A percentile compares a stretch with the other conserved stretches of the same genome.
phyloP scores from a whole-genome alignment of 2,888 invertebrate genomes.

The Drosophila histrio region DNA sequence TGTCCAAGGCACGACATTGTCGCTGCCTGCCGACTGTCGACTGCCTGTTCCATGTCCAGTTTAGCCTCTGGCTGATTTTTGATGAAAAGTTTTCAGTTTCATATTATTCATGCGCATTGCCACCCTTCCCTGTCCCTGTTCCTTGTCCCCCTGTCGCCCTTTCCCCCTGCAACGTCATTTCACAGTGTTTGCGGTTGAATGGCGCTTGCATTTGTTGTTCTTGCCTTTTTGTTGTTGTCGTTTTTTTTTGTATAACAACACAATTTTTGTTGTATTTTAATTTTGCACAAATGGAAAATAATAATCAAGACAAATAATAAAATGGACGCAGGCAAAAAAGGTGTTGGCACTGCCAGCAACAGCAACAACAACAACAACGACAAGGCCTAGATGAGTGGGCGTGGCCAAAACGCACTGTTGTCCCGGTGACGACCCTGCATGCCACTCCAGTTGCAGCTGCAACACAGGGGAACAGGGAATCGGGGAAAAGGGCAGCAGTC shows the following conservation, averaged over 20 bases:
- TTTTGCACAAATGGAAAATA: constrained; percentile 80
- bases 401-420: constrained; percentile 33
- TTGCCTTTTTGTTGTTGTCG: constrained; percentile 23
- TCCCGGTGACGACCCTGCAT: constrained; percentile 37
- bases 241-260: constrained; percentile 27
- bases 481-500: not conserved
- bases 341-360: constrained; percentile 63
- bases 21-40: constrained; percentile 28
- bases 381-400: constrained; percentile 28
- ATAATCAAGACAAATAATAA: constrained; percentile 80
- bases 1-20: constrained; percentile 34
- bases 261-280: constrained; percentile 70
- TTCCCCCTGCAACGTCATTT: not conserved
- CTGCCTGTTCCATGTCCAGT: constrained; percentile 73
- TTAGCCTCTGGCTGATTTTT: constrained; percentile 80
- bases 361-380: constrained; percentile 29
- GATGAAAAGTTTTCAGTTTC: constrained; percentile 82
- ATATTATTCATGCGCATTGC: constrained; percentile 67
- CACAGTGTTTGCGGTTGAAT: constrained; percentile 66
- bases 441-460: not conserved
- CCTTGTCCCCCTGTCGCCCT: not conserved
- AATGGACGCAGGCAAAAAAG: constrained; percentile 80
- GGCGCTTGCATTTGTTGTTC: constrained; percentile 61
- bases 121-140: constrained; percentile 6
- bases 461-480: not conserved